A percentile compares a stretch with the other conserved stretches of the same genome.
phyloP scores from a whole-genome alignment of 2,113 vertebrate genomes.

The Syngnathus typhle region DNA sequence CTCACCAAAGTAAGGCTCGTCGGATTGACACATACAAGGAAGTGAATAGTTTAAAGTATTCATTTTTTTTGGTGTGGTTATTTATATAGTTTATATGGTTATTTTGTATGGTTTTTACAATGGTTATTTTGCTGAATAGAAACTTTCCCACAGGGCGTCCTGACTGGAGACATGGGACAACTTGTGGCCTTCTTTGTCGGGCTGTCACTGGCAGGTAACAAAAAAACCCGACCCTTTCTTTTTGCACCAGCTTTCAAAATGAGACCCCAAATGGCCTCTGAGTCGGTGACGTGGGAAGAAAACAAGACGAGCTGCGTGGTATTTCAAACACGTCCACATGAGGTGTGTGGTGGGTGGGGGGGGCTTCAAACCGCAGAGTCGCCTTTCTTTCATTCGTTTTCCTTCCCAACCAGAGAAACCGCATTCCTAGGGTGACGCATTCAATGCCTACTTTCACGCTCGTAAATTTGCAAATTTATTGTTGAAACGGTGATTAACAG shows the following conservation, averaged over 20 bases:
- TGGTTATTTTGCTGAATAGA: not conserved
- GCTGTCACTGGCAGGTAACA: conserved; percentile 61
- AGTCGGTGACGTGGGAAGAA: not conserved
- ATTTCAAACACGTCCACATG: conserved; percentile 35
- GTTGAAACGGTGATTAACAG: not conserved
- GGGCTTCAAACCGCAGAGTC: not conserved
- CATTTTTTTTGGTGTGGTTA: not conserved
- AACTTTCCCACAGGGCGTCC: conserved; percentile 39
- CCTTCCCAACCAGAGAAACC: conserved; percentile 35
- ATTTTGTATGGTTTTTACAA: too few species aligned
- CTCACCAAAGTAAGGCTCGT: not conserved
- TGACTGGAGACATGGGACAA: conserved; percentile 63
- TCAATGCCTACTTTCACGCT: conserved; percentile 29
- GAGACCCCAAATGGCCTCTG: not conserved
- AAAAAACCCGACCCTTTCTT: not conserved
- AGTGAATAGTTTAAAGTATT: not conserved
- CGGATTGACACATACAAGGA: not conserved
- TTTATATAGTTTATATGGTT: too few species aligned
- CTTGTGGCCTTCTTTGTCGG: conserved; percentile 32
- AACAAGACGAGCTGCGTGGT: not conserved
- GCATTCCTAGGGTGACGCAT: conserved; percentile 53
- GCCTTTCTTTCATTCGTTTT: conserved; percentile 3
- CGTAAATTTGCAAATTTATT: not conserved
- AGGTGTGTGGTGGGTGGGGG: not conserved
- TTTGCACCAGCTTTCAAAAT: not conserved